Base-by-base conservation (phyloP, 2,888 invertebrate genomes). In the Tanypteryx hageni region DNA sequence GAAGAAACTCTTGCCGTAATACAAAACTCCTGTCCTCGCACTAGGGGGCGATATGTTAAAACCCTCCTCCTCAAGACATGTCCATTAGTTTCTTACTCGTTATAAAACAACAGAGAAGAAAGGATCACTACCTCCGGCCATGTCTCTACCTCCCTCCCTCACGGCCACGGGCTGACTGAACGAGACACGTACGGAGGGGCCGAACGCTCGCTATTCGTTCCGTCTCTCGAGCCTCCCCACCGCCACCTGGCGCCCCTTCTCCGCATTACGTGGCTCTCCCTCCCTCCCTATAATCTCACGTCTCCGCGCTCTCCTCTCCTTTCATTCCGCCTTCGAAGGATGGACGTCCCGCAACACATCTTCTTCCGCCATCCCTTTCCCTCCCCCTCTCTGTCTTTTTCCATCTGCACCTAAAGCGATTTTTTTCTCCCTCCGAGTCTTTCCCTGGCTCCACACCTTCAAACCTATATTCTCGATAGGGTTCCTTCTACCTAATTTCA, bases 141-240 rank as follows among this genome's bases (percentile, higher is more conserved):
- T 76, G 76, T 27, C 76, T 27, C 76, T 76, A 76, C 76, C 76
- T 76, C 76, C 76, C 76, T 76, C 76, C 76, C 76, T 76, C 76
- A 76, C 76, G 76, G 76, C 76, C 76, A 76, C 76, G 76, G 76
- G 27, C 76, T 76, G 76, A 76, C 76, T 76, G 76, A 76, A 10
- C 27, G 76, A 76, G 76, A 76, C 76, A n/a, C 68, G 68, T 27
- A 10, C 18, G 76, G 76, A 4, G 27, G 61, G 61, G 16, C 11
- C 11, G 10, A 11, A 22, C 76, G 22, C 22, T 76, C 76, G 13
- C 44, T 44, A 44, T 44, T 3, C 44, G 44, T 11, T 22, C 22
- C 22, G 68, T 22, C 22, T 68, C 22, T 68, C 68, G n/a, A 11
- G 76, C 76, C 76, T 76, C 76, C 76, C 76, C 76, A 27, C 76